These are phyloP conservation scores for Polyploca ridens DNA, from an alignment of 2,888 invertebrate species.

Conservation along the genomic window DNA sequence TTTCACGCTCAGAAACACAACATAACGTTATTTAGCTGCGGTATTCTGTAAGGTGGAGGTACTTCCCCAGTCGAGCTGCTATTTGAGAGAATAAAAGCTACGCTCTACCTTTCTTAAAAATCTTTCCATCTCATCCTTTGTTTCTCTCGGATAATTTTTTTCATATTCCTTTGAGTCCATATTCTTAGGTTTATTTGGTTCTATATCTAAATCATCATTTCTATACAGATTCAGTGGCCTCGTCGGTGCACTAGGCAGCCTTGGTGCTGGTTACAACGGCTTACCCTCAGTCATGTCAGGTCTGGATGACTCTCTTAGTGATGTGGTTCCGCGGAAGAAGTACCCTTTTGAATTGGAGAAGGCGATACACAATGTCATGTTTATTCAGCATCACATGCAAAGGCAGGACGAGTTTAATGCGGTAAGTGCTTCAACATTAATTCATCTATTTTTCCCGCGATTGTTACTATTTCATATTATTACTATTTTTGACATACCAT, in stretches of 20 bases:
- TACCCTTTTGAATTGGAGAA: conserved; percentile 97
- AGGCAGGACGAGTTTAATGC: conserved; percentile 98
- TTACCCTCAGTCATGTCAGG: conserved; percentile 93
- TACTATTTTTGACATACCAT: too few species aligned
- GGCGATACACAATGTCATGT: conserved; percentile 97
- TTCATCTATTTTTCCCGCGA: not conserved
- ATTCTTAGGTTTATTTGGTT: too few species aligned
- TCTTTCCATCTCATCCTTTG: too few species aligned
- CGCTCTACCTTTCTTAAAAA: too few species aligned
- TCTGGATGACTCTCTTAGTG: conserved; percentile 92
- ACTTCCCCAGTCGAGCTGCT: too few species aligned
- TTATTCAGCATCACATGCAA: conserved; percentile 97
- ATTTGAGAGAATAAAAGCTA: too few species aligned
- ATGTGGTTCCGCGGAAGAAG: conserved; percentile 92
- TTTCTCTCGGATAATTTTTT: too few species aligned
- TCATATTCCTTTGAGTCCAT: too few species aligned
- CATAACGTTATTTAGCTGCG: too few species aligned
- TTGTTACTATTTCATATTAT: not conserved
- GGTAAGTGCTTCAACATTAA: conserved; percentile 83
- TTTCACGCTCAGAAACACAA: too few species aligned
- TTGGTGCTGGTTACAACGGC: conserved; percentile 90
- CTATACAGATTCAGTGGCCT: conserved; percentile 88
- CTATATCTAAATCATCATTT: not conserved
- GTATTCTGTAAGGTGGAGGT: too few species aligned
- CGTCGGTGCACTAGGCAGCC: conserved; percentile 88